Evolutionary conservation across 2,888 invertebrate genomes (phyloP), one percentile per base, ranked within the genome.

Genomic region (Cremastinae sp.): DNA sequence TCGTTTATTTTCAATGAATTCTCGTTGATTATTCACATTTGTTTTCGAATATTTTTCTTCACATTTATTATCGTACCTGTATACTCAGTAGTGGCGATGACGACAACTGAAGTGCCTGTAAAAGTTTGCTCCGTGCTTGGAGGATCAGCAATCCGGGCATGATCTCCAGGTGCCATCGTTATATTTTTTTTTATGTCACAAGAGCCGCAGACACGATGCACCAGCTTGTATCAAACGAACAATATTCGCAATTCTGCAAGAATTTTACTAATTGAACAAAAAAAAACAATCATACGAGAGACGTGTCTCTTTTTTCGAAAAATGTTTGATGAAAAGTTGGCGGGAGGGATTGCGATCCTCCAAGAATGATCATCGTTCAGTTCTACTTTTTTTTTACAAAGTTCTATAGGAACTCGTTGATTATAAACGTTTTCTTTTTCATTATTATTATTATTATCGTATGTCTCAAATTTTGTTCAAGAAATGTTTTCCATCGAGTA

Each of bases 91-190:
- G 86, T 77, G 85, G 10, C 34, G 83, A 86, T 81, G 82, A 86
- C 86, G 5, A 28, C 28, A 5, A 28, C 28, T 28, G 28, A 28
- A 85, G 85, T 86, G 86, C 87, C 87, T 87, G 87, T 87, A 83
- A 28, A 28, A 86, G 84, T 84, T 86, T 82, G 85, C 86, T 86
- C 84, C 85, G 84, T 85, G 80, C 83, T 86, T 87, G 87, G 86
- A 87, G 87, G 87, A 87, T 87, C 87, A 82, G 81, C 82, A 77
- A 78, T 73, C 80, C 79, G 80, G 70, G 81, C 83, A 84, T 83
- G 83, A 84, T 84, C 84, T 83, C 71, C 85, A 80, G 81, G 83
- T 82, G 38, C 74, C 28, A 28, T 3, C 28, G 28, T 28, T 5
- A 28, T 28, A 3, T 28, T 28, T 28, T 3, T 28, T 28, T 28